These are phyloP conservation scores for Dipodomys merriami DNA, from an alignment of 2,113 vertebrate species.

Conservation along the genomic window DNA sequence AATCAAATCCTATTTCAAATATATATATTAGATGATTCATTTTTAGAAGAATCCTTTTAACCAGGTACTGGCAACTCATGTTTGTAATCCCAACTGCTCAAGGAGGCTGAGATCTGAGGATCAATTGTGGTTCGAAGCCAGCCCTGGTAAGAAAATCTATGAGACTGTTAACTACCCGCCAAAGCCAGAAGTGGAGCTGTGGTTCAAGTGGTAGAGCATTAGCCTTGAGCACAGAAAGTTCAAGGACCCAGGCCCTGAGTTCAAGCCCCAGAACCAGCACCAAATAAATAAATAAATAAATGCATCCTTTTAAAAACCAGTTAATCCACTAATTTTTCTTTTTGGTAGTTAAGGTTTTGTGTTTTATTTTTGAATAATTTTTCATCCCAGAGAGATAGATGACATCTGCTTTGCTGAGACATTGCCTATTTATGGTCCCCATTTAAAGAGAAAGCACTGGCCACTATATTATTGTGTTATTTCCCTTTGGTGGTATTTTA, in stretches of 20 bases:
- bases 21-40: neutral
- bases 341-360: constrained; percentile 2
- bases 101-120: too few relatives aligned
- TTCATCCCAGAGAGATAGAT: neutral
- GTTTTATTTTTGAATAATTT: neutral
- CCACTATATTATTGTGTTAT: too few relatives aligned
- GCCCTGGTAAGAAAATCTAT: too few relatives aligned
- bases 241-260: too few relatives aligned
- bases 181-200: too few relatives aligned
- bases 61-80: too few relatives aligned
- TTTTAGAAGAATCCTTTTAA: constrained; percentile 17
- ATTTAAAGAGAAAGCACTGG: neutral
- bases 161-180: too few relatives aligned
- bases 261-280: too few relatives aligned
- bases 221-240: too few relatives aligned
- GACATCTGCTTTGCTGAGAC: neutral
- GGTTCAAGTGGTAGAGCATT: too few relatives aligned
- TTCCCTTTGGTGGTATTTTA: neutral
- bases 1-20: constrained; percentile 31
- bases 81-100: too few relatives aligned
- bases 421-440: neutral
- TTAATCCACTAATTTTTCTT: neutral
- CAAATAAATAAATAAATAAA: neutral
- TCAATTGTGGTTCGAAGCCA: too few relatives aligned
- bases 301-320: neutral